Percentiles rank a stretch among this genome's conserved stretches.
Evolutionary conservation across 2,113 vertebrate species (phyloP).

Genomic region (Nematolebias whitei): DNA sequence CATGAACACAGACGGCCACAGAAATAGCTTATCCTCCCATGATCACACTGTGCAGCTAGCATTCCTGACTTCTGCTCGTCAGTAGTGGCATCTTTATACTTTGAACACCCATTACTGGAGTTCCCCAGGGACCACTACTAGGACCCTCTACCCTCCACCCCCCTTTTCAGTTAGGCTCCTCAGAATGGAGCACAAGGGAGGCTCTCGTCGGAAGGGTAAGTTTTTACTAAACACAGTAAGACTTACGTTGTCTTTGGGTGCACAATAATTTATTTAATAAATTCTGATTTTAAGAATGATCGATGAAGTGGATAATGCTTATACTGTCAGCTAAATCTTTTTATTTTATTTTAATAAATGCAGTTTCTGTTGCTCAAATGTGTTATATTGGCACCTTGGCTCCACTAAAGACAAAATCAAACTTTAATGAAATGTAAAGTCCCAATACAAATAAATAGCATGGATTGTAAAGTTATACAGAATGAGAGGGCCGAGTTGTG

Average conservation of each 20-base stretch:
- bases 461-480: not conserved
- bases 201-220: slow-evolving; percentile 79
- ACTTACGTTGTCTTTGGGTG: not conserved
- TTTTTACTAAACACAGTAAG: slow-evolving; percentile 7
- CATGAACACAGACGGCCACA: slow-evolving; percentile 51
- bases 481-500: not conserved
- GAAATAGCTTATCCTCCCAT: slow-evolving; percentile 78
- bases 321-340: not conserved
- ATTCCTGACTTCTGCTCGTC: slow-evolving; percentile 61
- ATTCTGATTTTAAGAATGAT: no score
- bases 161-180: slow-evolving; percentile 59
- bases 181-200: slow-evolving; percentile 79
- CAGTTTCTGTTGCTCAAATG: not conserved
- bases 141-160: slow-evolving; percentile 56
- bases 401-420: not conserved
- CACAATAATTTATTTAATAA: not conserved
- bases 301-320: not conserved
- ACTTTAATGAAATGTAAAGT: not conserved
- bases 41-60: slow-evolving; percentile 62
- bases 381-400: not conserved
- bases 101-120: slow-evolving; percentile 56
- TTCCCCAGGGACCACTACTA: slow-evolving; percentile 49
- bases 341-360: not conserved
- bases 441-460: not conserved
- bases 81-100: slow-evolving; percentile 42